Evolutionary conservation across 2,888 invertebrate genomes (phyloP), one percentile per base, ranked within the genome.

Genomic region (Drosophila kambysellisi): DNA sequence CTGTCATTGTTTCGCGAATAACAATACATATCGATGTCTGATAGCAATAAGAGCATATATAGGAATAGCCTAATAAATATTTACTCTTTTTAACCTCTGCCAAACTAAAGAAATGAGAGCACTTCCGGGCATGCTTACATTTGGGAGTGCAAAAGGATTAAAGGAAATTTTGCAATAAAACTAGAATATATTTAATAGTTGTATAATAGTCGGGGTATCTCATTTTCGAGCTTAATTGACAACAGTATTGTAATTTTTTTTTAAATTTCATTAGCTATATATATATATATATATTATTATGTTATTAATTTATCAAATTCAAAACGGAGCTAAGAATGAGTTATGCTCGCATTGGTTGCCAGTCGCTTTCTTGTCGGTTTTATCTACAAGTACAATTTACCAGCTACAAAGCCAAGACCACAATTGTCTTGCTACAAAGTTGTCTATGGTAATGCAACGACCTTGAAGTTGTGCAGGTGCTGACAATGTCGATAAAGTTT

Each of bases 401-500:
- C 25, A 53, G 39, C 46, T 9, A 43, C 46, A 39, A 37, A 46
- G 63, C 11, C 32, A 25, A 53, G 35, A 25, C 53, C 29, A 46
- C 33, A 17, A n/a, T 11, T 37, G 41, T 51, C 57, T 59, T 37
- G 56, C 75, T 39, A 37, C 41, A 57, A 63, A 59, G 56, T 60
- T 60, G 74, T 79, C 43, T 76, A 53, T 74, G 76, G 51, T 53
- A 80, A 79, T 76, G 64, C 82, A 82, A 84, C 69, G 88, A 84
- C 85, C 83, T 84, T 84, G 83, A 73, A 59, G 43, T 52, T 80
- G 65, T 69, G 80, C 88, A 78, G 75, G 81, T 82, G 54, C 56
- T 39, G 41, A 41, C 64, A 63, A 41, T 53, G 33, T 35, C 70
- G 43, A 70, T 75, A 60, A 54, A 43, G 70, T 48, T 54, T 70